Evolutionary conservation across 2,888 invertebrate species (phyloP).

Genomic region (Lomographa bimaculata): DNA sequence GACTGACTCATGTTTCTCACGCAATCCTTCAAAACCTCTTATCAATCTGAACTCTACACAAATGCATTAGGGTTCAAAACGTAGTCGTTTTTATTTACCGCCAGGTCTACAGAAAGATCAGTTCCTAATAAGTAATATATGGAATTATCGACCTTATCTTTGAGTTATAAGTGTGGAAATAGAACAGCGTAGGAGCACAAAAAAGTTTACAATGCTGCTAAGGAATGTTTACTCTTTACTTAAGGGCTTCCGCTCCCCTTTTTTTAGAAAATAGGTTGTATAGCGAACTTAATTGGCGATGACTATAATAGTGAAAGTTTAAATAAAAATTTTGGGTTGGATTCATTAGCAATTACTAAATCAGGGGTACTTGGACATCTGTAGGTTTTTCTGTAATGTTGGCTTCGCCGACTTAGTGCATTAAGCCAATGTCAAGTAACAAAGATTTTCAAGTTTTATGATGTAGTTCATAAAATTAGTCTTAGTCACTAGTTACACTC

Average conservation of each 20-base stretch:
- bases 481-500: too few relatives aligned
- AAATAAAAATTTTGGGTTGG: not conserved
- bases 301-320: conserved; percentile 19
- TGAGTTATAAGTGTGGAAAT: not conserved
- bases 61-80: conserved; percentile 1
- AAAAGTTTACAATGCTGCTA: conserved; percentile 3
- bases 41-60: conserved; percentile 2
- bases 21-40: conserved; percentile 2
- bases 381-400: too few relatives aligned
- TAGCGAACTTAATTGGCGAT: conserved; percentile 22
- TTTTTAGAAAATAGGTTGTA: conserved; percentile 23
- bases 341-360: not conserved
- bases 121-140: not conserved
- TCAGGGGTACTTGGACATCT: too few relatives aligned
- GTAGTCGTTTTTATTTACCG: not conserved
- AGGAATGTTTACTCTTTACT: conserved; percentile 53
- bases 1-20: conserved; percentile 40
- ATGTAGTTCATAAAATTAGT: too few relatives aligned
- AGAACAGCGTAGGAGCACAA: not conserved
- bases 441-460: too few relatives aligned
- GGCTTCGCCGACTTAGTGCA: too few relatives aligned
- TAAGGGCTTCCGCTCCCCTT: conserved; percentile 48
- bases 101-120: not conserved
- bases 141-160: conserved; percentile 4
- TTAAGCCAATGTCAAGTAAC: too few relatives aligned